Percentiles rank a stretch among this genome's conserved stretches.
phyloP scores from a whole-genome alignment of 35 echinoderm and acorn worm species.

The Ophiothrix spiculata region DNA sequence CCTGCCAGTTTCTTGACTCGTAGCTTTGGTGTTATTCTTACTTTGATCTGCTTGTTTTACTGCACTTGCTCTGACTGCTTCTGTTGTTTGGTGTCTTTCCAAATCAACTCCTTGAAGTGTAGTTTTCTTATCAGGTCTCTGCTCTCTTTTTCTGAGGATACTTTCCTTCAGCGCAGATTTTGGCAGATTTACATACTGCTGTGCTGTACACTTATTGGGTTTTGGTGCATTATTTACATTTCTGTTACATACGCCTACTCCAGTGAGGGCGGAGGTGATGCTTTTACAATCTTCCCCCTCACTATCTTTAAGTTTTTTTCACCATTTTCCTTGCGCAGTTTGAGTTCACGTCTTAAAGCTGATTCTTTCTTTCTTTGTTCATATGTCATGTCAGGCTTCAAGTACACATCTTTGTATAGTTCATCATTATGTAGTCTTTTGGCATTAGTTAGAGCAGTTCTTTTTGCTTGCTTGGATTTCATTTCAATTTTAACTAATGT shows the following conservation, averaged over 20 bases:
- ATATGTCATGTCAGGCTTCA: constrained; percentile 1
- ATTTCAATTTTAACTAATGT: neutral
- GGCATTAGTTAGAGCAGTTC: neutral
- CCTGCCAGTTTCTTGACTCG: neutral
- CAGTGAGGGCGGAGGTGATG: neutral
- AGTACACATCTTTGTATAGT: constrained; percentile 1
- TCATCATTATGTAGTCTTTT: constrained; percentile 5
- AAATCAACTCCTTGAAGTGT: too few relatives aligned
- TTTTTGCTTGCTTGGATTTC: constrained; percentile 5
- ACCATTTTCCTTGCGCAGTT: neutral
- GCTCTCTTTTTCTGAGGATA: too few relatives aligned
- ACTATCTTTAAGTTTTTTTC: neutral
- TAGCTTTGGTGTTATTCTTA: neutral
- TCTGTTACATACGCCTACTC: neutral
- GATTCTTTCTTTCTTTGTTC: neutral
- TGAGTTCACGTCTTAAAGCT: neutral
- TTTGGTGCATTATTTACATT: neutral
- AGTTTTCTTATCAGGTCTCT: too few relatives aligned
- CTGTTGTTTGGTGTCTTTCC: neutral
- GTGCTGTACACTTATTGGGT: neutral
- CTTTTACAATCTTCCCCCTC: neutral
- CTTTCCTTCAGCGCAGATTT: too few relatives aligned
- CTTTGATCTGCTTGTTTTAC: neutral
- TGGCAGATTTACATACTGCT: neutral
- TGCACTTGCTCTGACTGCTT: neutral